phyloP scores from a whole-genome alignment of 2,113 vertebrate species.

The Paedocypris sp. region DNA sequence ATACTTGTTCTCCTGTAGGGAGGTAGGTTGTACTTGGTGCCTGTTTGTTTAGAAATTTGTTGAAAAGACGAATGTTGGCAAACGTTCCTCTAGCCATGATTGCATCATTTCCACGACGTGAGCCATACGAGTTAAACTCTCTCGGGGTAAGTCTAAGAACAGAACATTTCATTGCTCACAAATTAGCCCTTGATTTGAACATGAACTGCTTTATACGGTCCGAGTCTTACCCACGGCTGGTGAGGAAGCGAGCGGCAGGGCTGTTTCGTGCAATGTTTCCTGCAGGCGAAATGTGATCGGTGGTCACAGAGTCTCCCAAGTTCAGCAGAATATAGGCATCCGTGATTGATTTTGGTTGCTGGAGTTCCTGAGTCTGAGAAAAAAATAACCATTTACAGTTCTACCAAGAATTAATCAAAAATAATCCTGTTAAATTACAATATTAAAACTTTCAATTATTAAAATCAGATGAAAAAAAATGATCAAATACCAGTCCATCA shows the following conservation, averaged over 20 bases:
- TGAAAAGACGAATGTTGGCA: slow-evolving; percentile 90
- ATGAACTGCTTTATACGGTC: too few species aligned
- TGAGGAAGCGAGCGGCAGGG: slow-evolving; percentile 83
- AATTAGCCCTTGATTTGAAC: too few species aligned
- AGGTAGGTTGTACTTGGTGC: slow-evolving; percentile 81
- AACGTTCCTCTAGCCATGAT: slow-evolving; percentile 94
- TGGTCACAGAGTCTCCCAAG: slow-evolving; percentile 92
- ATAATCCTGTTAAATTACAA: too few species aligned
- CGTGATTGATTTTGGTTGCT: slow-evolving; percentile 65
- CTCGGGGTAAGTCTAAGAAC: slow-evolving; percentile 69
- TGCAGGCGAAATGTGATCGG: slow-evolving; percentile 95
- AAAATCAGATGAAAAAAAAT: neutral
- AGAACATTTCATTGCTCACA: neutral
- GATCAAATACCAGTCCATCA: slow-evolving; percentile 72
- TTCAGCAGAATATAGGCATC: slow-evolving; percentile 82
- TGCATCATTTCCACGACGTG: slow-evolving; percentile 88
- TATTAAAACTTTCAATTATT: too few species aligned
- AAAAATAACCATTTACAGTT: neutral
- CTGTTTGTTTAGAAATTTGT: slow-evolving; percentile 91
- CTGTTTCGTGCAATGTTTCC: slow-evolving; percentile 94
- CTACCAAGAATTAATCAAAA: neutral
- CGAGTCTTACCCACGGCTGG: slow-evolving; percentile 68
- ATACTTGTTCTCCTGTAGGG: slow-evolving; percentile 76
- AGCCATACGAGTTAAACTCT: slow-evolving; percentile 94
- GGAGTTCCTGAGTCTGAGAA: slow-evolving; percentile 67